phyloP scores from a whole-genome alignment of 2,888 invertebrate species.

The Nowickia ferox region DNA sequence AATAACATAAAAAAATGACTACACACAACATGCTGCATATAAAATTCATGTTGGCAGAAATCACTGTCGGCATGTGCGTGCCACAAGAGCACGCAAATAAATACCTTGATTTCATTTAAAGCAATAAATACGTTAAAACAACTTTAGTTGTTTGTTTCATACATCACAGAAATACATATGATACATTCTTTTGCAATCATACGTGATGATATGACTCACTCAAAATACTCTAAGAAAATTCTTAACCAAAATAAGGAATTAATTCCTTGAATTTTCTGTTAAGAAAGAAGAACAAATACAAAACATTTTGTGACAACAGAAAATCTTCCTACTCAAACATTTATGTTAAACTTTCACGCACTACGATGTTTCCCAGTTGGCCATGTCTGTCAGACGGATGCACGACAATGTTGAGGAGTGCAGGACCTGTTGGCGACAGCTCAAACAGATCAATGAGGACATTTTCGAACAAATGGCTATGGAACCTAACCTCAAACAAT shows the following conservation, averaged over 20 bases:
- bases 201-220: background rate
- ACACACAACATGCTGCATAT: constrained; percentile 31
- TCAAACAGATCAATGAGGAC: too few species aligned
- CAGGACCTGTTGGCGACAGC: too few species aligned
- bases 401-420: too few species aligned
- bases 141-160: background rate
- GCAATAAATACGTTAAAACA: constrained; percentile 26
- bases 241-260: background rate
- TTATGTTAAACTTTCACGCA: constrained; percentile 38
- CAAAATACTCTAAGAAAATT: background rate
- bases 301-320: constrained; percentile 10
- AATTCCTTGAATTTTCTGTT: constrained; percentile 28
- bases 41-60: constrained; percentile 34
- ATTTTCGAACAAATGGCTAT: too few species aligned
- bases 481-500: too few species aligned
- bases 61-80: constrained; percentile 71
- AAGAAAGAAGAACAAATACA: background rate
- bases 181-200: background rate
- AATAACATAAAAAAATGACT: constrained; percentile 20
- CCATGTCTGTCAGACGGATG: background rate
- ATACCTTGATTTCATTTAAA: constrained; percentile 62
- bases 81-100: constrained; percentile 69
- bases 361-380: background rate
- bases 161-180: constrained; percentile 3
- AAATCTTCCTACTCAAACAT: constrained; percentile 38